These are phyloP conservation scores for Poeciliopsis paucimaculata DNA, from an alignment of 2,797 vertebrate species.

Conservation along the genomic window DNA sequence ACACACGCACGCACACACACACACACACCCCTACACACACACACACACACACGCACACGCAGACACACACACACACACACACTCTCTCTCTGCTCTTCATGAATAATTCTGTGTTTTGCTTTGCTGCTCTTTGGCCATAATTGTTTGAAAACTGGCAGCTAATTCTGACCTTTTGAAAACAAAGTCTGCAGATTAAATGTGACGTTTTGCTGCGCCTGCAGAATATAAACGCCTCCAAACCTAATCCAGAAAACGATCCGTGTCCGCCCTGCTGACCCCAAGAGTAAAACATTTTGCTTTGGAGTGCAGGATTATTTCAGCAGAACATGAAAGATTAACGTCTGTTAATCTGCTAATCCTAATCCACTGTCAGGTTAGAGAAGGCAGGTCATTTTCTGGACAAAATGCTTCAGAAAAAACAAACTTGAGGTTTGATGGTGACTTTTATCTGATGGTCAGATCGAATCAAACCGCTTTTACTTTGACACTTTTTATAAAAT, in stretches of 20 bases:
- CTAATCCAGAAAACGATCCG: constrained; percentile 65
- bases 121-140: constrained; percentile 73
- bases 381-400: background rate
- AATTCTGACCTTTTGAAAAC: constrained; percentile 78
- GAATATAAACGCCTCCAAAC: constrained; percentile 63
- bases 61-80: constrained; percentile 52
- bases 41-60: constrained; percentile 58
- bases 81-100: constrained; percentile 41
- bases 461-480: no score
- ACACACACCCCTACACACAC: constrained; percentile 37
- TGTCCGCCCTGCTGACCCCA: constrained; percentile 44
- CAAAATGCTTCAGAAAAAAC: background rate
- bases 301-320: background rate
- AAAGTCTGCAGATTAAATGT: constrained; percentile 71
- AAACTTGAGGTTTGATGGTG: background rate
- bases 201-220: constrained; percentile 72
- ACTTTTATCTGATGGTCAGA: no score
- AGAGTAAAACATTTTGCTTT: constrained; percentile 3
- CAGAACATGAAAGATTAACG: background rate
- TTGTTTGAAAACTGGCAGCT: constrained; percentile 74
- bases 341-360: background rate
- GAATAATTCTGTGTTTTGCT: constrained; percentile 72
- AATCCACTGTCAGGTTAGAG: background rate
- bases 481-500: no score
- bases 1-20: no score